Evolutionary conservation across 1,140 invertebrate genomes (phyloP).

Genomic region (Gyrodactylus bullatarudis): DNA sequence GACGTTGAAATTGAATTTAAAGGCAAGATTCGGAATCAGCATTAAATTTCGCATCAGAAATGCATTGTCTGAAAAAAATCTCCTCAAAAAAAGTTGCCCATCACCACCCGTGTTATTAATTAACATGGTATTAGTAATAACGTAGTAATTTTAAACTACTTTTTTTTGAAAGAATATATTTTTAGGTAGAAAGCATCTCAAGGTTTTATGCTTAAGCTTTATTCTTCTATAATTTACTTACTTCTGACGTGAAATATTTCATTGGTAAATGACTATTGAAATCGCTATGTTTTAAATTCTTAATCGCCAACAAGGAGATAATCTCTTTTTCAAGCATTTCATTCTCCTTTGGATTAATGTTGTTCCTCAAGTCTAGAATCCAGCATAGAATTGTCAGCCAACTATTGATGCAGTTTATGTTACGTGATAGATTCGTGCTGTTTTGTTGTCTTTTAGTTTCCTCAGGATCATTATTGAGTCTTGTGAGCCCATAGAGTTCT

Average conservation of each 20-base stretch:
- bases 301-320: not conserved
- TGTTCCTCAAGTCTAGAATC: not conserved
- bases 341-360: not conserved
- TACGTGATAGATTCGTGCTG: not conserved
- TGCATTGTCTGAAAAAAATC: too few relatives aligned
- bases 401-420: not conserved
- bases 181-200: too few relatives aligned
- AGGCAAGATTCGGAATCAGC: too few relatives aligned
- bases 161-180: too few relatives aligned
- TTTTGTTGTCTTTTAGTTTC: not conserved
- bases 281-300: not conserved
- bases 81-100: too few relatives aligned
- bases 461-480: not conserved
- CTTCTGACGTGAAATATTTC: not conserved
- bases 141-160: too few relatives aligned
- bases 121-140: too few relatives aligned
- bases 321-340: not conserved
- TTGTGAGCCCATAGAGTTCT: not conserved
- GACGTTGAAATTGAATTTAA: too few relatives aligned
- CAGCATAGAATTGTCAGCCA: not conserved
- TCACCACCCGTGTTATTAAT: too few relatives aligned
- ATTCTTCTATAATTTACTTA: too few relatives aligned
- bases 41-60: too few relatives aligned
- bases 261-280: not conserved
- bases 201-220: too few relatives aligned